phyloP scores from a whole-genome alignment of 2,888 invertebrate species.

The Cephus spinipes region DNA sequence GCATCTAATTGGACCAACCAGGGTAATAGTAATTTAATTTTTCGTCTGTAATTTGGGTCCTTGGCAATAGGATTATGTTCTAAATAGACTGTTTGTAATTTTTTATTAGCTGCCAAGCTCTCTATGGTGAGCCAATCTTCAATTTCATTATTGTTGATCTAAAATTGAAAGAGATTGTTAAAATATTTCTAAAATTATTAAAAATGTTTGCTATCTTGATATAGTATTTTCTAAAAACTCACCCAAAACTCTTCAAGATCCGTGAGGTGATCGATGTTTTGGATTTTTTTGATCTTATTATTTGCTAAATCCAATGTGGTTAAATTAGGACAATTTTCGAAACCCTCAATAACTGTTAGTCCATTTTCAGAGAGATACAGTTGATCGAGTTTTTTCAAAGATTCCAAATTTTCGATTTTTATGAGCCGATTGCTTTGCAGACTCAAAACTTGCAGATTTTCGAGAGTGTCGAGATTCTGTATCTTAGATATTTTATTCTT shows the following conservation, averaged over 20 bases:
- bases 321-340: constrained; percentile 77
- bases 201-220: neutral
- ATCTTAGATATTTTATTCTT: constrained; percentile 95
- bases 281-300: constrained; percentile 85
- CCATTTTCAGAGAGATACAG: constrained; percentile 96
- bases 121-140: constrained; percentile 88
- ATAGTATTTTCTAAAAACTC: constrained; percentile 51
- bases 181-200: constrained; percentile 13
- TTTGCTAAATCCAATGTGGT: constrained; percentile 91
- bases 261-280: constrained; percentile 80
- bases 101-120: constrained; percentile 75
- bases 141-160: constrained; percentile 93
- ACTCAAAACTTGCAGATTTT: constrained; percentile 83
- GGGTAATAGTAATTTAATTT: constrained; percentile 89
- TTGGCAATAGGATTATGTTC: constrained; percentile 91
- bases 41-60: constrained; percentile 90
- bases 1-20: constrained; percentile 95
- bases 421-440: constrained; percentile 91
- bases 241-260: constrained; percentile 97
- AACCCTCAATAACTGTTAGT: constrained; percentile 81
- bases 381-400: constrained; percentile 81
- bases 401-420: constrained; percentile 87
- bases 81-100: constrained; percentile 87
- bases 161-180: constrained; percentile 48
- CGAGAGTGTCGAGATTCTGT: constrained; percentile 81